Conservation (phyloP, 2,888 invertebrate genomes). For the Microchrysa polita region DNA sequence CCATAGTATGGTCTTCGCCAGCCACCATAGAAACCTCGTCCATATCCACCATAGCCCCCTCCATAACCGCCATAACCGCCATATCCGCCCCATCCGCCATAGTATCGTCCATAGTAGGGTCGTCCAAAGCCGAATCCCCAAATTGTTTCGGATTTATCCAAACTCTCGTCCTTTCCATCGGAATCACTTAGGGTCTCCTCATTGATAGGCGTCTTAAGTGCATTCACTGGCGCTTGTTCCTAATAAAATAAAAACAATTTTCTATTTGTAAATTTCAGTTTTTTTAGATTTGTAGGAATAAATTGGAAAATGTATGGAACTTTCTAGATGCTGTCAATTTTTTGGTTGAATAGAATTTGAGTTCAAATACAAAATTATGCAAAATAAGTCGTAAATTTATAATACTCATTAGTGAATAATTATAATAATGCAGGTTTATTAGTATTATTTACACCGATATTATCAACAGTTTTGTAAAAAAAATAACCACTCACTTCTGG, state of each 20-base stretch:
- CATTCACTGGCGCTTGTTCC: background rate
- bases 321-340: too few relatives aligned
- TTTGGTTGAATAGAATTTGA: too few relatives aligned
- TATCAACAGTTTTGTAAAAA: too few relatives aligned
- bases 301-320: too few relatives aligned
- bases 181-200: constrained; percentile 4
- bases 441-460: too few relatives aligned
- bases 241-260: background rate
- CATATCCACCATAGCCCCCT: constrained; percentile 16
- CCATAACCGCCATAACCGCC: constrained; percentile 24
- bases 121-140: constrained; percentile 29
- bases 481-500: background rate
- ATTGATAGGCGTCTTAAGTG: background rate
- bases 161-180: constrained; percentile 17
- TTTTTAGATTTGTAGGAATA: too few relatives aligned
- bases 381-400: too few relatives aligned
- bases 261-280: background rate
- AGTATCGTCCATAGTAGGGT: constrained; percentile 7
- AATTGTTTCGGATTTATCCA: constrained; percentile 25
- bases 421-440: too few relatives aligned
- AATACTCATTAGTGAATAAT: too few relatives aligned
- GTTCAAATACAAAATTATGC: too few relatives aligned
- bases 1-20: constrained; percentile 25
- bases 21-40: constrained; percentile 22
- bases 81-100: constrained; percentile 22